Evolutionary conservation across 2,113 vertebrate species (phyloP), one percentile per base, ranked within the genome.

Genomic region (Dunckerocampus dactyliophorus): DNA sequence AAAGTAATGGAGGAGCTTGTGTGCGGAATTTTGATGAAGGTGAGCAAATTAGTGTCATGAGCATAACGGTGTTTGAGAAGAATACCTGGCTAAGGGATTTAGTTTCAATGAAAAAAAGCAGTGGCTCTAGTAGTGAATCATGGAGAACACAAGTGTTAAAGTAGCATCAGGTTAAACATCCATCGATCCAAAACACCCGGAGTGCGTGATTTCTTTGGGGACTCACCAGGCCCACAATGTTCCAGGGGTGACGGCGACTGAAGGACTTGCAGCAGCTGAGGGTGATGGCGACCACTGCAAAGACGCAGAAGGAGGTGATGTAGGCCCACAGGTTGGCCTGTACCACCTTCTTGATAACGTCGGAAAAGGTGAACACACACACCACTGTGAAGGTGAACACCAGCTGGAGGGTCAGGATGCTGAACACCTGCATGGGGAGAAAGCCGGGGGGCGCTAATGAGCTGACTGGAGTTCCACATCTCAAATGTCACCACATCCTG

Each of bases 301-400:
- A 92, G 61, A 89, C 9, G 51, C 88, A 65, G 72, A 82, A 78
- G 62, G 90, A 88, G 75, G 84, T 87, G 46, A 89, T 0, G 58
- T 89, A 89, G 7, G 62, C 56, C 85, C 85, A 83, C 48, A 88
- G 21, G 79, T 80, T 73, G 0, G 0, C 0, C 62, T 82, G 72
- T 47, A 92, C 86, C 0, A 56, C 85, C 1, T 19, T 0, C 65
- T 77, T 87, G 43, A 90, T 72, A 2, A 47, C 74, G 0, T 11
- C 45, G 46, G 86, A 88, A 79, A 90, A 92, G 59, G 89, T 92
- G 85, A 92, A 92, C 42, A 89, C 49, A 17, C 84, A 88, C 62
- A 90, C 90, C 13, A 90, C 71, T 0, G 71, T 75, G 76, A 90
- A 91, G 53, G 90, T 91, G 75, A 90, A 82, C 28, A 92, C 63